Evolutionary conservation across 2,113 vertebrate species (phyloP), one percentile per base, ranked within the genome.

Genomic region (Thunnus thynnus): DNA sequence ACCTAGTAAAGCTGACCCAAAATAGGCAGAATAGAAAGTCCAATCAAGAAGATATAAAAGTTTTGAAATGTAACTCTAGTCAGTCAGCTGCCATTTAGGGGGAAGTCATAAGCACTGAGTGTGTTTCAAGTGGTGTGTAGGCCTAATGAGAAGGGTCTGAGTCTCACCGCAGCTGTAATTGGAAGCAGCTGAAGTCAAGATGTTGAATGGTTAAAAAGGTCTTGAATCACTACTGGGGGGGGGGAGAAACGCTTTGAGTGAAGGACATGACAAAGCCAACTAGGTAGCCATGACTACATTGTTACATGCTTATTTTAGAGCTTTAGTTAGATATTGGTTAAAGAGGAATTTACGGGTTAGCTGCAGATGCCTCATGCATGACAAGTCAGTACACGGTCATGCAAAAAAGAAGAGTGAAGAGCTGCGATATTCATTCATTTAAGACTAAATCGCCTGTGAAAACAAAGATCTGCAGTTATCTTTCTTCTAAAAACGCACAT

Each of bases 141-240:
- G 66, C 56, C 78, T 89, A 90, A 94, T 87, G 90, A 86, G 85
- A 86, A 89, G 76, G 75, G 77, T 72, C 86, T 62, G 87, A 89
- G 76, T 78, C 72, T 80, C 79, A 56, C 88, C 87, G 16, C 80
- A 57, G 58, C 72, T 86, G 70, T 88, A 88, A 91, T 78, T 80
- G 67, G 63, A 89, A 78, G 65, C 91, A 90, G 88, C 86, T 89
- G 79, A 68, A 78, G 54, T 76, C 56, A 70, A 86, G 69, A 88
- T 78, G 71, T 60, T 67, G 58, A 68, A 61, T 41, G 75, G 71
- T 75, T 77, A 11, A 79, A 82, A 80, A 51, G 10, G 48, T 68
- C 32, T 64, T 58, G 65, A 82, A 52, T 73, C 52, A 52, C 16
- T 77, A 30, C 61, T 47, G 80, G 47, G 5, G 50, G n/a, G 16